These are phyloP conservation scores for Halcyon chelicuti DNA, from an alignment of 2,797 vertebrate genomes.

Conservation along the genomic window DNA sequence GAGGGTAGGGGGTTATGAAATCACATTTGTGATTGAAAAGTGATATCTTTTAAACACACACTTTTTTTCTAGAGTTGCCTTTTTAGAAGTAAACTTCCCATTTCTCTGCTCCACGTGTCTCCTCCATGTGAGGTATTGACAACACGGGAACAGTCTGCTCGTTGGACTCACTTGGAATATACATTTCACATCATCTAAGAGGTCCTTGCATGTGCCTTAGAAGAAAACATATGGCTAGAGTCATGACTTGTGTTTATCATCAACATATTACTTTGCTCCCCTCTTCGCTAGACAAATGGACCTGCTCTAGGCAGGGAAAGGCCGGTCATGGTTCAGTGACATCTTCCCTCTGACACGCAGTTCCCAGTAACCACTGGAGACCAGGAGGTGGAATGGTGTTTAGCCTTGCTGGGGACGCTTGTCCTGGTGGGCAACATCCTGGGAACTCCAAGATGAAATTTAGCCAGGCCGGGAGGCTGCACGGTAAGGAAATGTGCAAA, in stretches of 20 bases:
- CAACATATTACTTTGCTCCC: background rate
- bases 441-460: background rate
- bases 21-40: background rate
- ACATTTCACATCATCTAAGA: background rate
- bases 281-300: background rate
- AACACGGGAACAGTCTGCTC: background rate
- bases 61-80: background rate
- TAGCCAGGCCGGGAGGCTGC: background rate
- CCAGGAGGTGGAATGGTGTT: background rate
- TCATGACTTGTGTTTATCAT: background rate
- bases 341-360: background rate
- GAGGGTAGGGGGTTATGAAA: background rate
- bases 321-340: background rate
- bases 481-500: background rate
- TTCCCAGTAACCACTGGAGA: background rate
- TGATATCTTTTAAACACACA: background rate
- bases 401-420: rapidly evolving
- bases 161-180: background rate
- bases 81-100: background rate
- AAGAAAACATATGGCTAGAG: background rate
- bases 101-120: background rate
- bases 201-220: background rate
- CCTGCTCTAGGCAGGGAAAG: background rate
- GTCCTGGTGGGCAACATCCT: background rate
- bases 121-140: background rate